These are phyloP conservation scores for Hyperoplus lanceolatus DNA, from an alignment of 2,797 vertebrate species.

Conservation along the genomic window DNA sequence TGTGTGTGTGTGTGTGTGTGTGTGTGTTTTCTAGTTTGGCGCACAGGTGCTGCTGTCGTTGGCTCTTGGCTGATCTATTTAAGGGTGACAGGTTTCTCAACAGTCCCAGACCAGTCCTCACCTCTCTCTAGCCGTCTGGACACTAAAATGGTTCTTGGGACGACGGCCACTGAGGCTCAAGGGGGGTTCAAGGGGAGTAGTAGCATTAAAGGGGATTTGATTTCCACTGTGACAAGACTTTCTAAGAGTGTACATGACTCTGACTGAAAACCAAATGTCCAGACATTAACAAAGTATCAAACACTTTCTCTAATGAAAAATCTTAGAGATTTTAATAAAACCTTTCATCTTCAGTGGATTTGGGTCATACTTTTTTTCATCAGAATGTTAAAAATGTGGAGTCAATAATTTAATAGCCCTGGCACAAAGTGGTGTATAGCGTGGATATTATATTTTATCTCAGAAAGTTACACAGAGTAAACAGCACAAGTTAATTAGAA, in stretches of 20 bases:
- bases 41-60: constrained; percentile 55
- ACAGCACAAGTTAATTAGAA: neutral
- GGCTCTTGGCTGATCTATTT: constrained; percentile 27
- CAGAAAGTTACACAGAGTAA: neutral
- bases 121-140: constrained; percentile 5
- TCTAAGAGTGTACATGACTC: neutral
- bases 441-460: neutral
- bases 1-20: neutral
- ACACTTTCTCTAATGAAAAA: neutral
- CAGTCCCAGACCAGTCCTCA: neutral
- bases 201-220: neutral
- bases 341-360: neutral
- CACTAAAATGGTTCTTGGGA: constrained; percentile 31
- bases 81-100: constrained; percentile 33
- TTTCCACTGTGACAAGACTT: constrained; percentile 16
- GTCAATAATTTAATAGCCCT: neutral
- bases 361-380: neutral
- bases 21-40: constrained; percentile 1
- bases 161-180: constrained; percentile 9
- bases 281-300: neutral
- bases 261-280: neutral
- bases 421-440: neutral
- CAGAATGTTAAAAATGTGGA: neutral
- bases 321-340: neutral
- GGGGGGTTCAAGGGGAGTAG: neutral